Percentiles rank a stretch among this genome's conserved stretches.
phyloP scores from a whole-genome alignment of 2,113 vertebrate species.

The Percina caprodes region DNA sequence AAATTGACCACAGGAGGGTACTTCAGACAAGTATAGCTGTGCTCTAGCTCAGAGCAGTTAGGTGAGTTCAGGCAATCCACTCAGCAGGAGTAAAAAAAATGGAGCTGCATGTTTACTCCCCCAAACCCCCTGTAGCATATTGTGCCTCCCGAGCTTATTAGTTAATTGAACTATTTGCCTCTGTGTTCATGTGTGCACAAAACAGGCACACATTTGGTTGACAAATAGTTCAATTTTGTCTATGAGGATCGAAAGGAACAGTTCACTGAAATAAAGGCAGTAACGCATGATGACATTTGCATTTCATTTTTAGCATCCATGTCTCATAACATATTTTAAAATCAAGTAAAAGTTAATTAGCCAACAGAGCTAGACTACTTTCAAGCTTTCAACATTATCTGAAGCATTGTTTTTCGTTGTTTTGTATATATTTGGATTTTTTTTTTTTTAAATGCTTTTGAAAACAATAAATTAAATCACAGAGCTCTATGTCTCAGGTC shows the following conservation, averaged over 20 bases:
- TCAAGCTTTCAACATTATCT: background rate
- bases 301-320: background rate
- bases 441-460: background rate
- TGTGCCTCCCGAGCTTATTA: constrained; percentile 1
- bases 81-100: background rate
- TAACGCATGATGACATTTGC: background rate
- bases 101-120: background rate
- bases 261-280: background rate
- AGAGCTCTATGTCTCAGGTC: background rate
- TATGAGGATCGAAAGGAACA: background rate
- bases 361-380: background rate
- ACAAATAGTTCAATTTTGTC: background rate
- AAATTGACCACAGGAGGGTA: constrained; percentile 50
- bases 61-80: background rate
- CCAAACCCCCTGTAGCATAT: background rate
- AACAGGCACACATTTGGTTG: background rate
- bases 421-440: background rate
- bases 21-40: background rate
- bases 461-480: background rate
- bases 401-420: background rate
- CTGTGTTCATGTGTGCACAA: background rate
- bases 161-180: background rate
- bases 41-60: background rate
- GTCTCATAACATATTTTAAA: constrained; percentile 1
- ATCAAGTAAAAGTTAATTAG: background rate